These are phyloP conservation scores for Dioctria rufipes DNA, from an alignment of 2,888 invertebrate species.

Conservation along the genomic window DNA sequence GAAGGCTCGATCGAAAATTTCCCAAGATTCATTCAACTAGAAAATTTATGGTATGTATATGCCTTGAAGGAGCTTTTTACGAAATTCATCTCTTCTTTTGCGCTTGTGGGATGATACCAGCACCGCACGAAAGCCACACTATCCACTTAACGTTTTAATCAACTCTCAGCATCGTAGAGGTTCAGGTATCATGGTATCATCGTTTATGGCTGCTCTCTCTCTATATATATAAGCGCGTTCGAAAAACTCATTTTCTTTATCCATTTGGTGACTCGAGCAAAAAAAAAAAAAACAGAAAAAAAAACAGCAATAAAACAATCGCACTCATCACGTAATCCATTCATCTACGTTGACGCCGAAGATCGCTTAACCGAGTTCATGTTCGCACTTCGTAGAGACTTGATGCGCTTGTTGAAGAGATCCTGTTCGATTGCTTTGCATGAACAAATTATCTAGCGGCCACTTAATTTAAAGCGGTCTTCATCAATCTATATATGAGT, in stretches of 20 bases:
- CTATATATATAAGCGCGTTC: neutral
- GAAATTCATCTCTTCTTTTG: conserved; percentile 21
- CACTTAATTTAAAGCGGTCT: conserved; percentile 47
- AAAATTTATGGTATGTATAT: neutral
- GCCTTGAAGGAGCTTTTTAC: conserved; percentile 14
- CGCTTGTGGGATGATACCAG: neutral
- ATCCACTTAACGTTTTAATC: conserved; percentile 36
- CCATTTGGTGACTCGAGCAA: neutral
- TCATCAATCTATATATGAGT: conserved; percentile 14
- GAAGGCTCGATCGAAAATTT: neutral
- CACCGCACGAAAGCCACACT: conserved; percentile 14
- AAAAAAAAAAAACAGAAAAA: too few relatives aligned
- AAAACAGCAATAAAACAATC: neutral
- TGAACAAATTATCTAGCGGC: conserved; percentile 50
- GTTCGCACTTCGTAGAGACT: conserved; percentile 34
- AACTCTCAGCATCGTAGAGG: conserved; percentile 7
- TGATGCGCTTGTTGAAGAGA: conserved; percentile 8
- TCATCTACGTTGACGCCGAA: conserved; percentile 45
- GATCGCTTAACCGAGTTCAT: conserved; percentile 30
- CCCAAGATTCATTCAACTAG: conserved; percentile 18
- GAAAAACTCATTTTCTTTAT: conserved; percentile 3
- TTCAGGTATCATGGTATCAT: neutral
- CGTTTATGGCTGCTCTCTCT: neutral
- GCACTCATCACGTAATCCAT: conserved; percentile 39
- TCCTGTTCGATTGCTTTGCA: conserved; percentile 49